Conservation (phyloP, 2,113 vertebrate genomes). For the Aythya baeri region DNA sequence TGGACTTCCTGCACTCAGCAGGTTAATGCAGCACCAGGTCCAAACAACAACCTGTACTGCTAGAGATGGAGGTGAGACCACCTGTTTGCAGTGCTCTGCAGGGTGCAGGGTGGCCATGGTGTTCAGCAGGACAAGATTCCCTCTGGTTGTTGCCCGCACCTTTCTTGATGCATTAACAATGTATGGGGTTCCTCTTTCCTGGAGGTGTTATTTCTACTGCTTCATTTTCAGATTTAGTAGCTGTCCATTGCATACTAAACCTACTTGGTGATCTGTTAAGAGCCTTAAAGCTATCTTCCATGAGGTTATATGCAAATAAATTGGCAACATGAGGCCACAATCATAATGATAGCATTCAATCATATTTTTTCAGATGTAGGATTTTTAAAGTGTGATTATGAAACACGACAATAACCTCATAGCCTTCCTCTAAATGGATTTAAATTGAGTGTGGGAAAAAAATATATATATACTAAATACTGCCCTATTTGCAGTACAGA, state of each 20-base stretch:
- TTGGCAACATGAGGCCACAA: not conserved
- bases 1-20: not conserved
- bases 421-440: constrained; percentile 33
- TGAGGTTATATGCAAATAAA: constrained; percentile 37
- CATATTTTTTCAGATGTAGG: not conserved
- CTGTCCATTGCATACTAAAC: not conserved
- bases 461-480: not conserved
- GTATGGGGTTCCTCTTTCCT: not conserved
- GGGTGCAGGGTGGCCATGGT: accelerated
- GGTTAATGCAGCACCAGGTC: not conserved
- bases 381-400: not conserved
- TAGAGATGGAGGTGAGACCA: accelerated
- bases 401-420: constrained; percentile 33
- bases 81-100: not conserved
- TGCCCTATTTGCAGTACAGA: constrained; percentile 3
- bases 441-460: constrained; percentile 34
- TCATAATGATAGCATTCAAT: not conserved
- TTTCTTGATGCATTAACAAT: not conserved
- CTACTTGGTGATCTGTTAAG: not conserved
- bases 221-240: not conserved
- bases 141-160: not conserved
- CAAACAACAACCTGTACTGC: not conserved
- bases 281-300: not conserved
- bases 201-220: not conserved
- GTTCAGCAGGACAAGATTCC: not conserved